Evolutionary conservation across 2,113 vertebrate genomes (phyloP).

Genomic region (Etheostoma cragini): DNA sequence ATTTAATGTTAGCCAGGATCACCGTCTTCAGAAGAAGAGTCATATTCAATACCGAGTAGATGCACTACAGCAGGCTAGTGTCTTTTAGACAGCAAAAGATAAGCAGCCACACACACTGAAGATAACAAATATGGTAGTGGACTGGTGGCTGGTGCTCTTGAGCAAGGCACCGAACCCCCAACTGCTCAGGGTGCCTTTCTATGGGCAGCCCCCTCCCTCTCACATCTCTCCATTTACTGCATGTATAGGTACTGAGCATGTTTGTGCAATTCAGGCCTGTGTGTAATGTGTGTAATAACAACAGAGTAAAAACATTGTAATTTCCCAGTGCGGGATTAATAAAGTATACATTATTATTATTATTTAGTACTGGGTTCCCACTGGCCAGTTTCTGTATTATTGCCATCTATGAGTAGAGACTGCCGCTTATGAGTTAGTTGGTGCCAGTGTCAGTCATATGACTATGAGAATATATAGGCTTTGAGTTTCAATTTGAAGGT

Average conservation of each 20-base stretch:
- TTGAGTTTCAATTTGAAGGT: constrained; percentile 62
- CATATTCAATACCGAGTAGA: constrained; percentile 17
- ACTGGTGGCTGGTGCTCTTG: too few relatives aligned
- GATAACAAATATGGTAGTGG: constrained; percentile 23
- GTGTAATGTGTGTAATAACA: too few relatives aligned
- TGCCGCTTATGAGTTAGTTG: constrained; percentile 21
- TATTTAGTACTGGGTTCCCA: neutral
- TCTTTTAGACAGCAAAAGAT: constrained; percentile 36
- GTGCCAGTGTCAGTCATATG: constrained; percentile 40
- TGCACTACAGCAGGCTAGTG: constrained; percentile 16
- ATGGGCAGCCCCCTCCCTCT: too few relatives aligned
- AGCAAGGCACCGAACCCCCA: too few relatives aligned
- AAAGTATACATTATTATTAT: too few relatives aligned
- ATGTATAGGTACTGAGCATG: too few relatives aligned
- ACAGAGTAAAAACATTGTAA: too few relatives aligned
- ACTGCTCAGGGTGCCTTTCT: too few relatives aligned
- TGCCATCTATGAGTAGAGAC: constrained; percentile 13
- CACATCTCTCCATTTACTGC: too few relatives aligned
- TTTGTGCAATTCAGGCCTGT: too few relatives aligned
- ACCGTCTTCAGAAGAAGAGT: constrained; percentile 24
- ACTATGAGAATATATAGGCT: constrained; percentile 59
- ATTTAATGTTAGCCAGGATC: constrained; percentile 1
- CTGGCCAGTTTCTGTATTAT: constrained; percentile 24
- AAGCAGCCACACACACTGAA: constrained; percentile 25
- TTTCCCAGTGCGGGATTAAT: too few relatives aligned